Evolutionary conservation across 1,140 invertebrate species (phyloP).

Genomic region (Caerostris darwini): DNA sequence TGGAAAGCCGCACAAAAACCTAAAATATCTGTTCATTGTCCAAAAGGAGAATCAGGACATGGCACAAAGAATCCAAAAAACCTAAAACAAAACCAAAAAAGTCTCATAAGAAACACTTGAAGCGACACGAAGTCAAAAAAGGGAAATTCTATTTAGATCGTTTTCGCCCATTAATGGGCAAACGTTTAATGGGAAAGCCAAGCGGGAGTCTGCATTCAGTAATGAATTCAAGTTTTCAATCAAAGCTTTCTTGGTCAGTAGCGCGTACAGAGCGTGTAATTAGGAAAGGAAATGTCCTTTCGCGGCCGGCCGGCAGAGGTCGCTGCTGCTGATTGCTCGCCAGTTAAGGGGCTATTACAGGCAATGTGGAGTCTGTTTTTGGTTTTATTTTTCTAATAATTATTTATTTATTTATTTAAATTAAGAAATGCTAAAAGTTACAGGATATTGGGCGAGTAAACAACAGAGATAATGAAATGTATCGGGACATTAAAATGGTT

Average conservation of each 20-base stretch:
- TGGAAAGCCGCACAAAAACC: neutral
- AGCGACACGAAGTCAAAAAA: constrained; percentile 35
- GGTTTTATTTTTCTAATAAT: neutral
- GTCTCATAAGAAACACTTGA: constrained; percentile 22
- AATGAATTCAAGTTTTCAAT: constrained; percentile 77
- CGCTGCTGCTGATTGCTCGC: constrained; percentile 18
- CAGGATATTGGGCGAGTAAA: too few relatives aligned
- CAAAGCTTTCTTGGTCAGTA: constrained; percentile 62
- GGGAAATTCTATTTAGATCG: constrained; percentile 53
- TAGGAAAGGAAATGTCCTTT: constrained; percentile 66
- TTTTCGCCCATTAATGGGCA: constrained; percentile 61
- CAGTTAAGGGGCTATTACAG: constrained; percentile 41
- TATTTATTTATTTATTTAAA: too few relatives aligned
- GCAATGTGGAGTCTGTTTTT: neutral
- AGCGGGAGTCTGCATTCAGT: constrained; percentile 39
- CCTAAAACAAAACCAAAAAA: neutral
- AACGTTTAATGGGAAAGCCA: constrained; percentile 64
- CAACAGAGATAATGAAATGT: too few relatives aligned
- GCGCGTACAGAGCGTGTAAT: constrained; percentile 71
- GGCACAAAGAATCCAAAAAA: neutral
- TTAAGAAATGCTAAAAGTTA: too few relatives aligned
- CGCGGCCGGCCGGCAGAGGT: constrained; percentile 47
- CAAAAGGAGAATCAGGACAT: neutral
- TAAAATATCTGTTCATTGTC: neutral
- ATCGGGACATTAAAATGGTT: too few relatives aligned